Evolutionary conservation across 2,797 vertebrate species (phyloP), one percentile per base, ranked within the genome.

Genomic region (Parotocinclus haroldoi): DNA sequence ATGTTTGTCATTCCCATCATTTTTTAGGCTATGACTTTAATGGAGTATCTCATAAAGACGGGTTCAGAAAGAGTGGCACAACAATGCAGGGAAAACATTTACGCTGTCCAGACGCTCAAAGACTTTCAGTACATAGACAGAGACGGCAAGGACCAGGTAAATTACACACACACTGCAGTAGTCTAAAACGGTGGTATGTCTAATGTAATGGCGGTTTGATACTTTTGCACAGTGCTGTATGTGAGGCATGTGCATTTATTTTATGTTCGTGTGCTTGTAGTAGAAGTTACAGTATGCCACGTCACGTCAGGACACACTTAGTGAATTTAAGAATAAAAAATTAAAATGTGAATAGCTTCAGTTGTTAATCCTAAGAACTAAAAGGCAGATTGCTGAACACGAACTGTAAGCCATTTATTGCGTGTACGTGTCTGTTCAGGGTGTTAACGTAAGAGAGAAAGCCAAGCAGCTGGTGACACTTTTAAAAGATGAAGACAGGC

Each of bases 21-120:
- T 39, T 63, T 62, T 71, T 80, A 96, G 94, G 95, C 94, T 73
- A 95, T 96, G 94, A 96, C 94, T 45, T 88, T 96, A 78, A 95
- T 95, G 93, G 95, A 96, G 81, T 96, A 96, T 84, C 87, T 96
- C 71, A 95, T 96, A 74, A 96, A 96, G 89, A 96, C 94, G 0
- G 95, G 95, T 75, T 96, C 94, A 11, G 95, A 96, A 85, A 91
- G 94, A 0, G 94, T 96, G 44, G 93, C 95, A 1, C 95, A 96
- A 74, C 95, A 96, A 81, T 96, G 95, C 84, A 85, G 94, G 82
- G 95, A 96, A 83, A 96, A 96, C 81, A 96, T 96, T 74, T 96
- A 95, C 0, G 93, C 94, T 9, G 93, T 96, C 71, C 95, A 96
- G 84, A 96, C 95, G 0, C 88, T 96, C 56, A 96, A 96, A 83